Base-by-base conservation (phyloP, 2,888 invertebrate species). In the Drosophila testacea region DNA sequence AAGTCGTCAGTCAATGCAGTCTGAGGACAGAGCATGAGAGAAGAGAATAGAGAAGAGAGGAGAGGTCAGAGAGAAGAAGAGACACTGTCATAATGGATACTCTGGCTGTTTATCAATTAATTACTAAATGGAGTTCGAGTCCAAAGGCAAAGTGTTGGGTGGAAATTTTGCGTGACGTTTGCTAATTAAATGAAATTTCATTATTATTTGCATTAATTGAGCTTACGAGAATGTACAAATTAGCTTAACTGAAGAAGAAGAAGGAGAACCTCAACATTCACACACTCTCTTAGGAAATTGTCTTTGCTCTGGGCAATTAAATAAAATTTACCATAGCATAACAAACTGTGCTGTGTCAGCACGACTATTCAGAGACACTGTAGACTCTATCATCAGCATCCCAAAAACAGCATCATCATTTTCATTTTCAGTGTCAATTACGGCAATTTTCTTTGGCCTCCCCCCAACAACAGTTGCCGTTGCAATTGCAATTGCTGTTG, bases 121-220 rank as follows among this genome's bases (percentile, higher is more conserved):
- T 76, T 59, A 41, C 11, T 38, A 44, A 51, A 32, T 30, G 7
- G 7, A 56, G 6, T 22, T 10, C 4, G 6, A 38, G 27, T 42
- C 6, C 10, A 22, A 11, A 7, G 22, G 22, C 22, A 22, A 22
- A 22, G 22, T 36, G 41, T 38, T 41, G 13, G 10, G 11, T 30
- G 47, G 38, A 65, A 38, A 64, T 61, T 70, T 64, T 44, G 71
- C 72, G 75, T 60, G 80, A 41, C 68, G 59, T 64, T 69, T 54
- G 69, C 70, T 83, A 83, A 88, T 83, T 83, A 75, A 88, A 88
- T 83, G 75, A 88, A 86, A 83, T 75, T 83, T 57, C 75, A 86
- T 88, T 86, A 74, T 68, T 69, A 74, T 68, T 69, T 82, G 80
- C 86, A 85, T 83, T 74, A 65, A 79, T 77, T 79, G 80, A 69